Conservation (phyloP, 2,797 vertebrate species). For the Brachyrhaphis roseni region DNA sequence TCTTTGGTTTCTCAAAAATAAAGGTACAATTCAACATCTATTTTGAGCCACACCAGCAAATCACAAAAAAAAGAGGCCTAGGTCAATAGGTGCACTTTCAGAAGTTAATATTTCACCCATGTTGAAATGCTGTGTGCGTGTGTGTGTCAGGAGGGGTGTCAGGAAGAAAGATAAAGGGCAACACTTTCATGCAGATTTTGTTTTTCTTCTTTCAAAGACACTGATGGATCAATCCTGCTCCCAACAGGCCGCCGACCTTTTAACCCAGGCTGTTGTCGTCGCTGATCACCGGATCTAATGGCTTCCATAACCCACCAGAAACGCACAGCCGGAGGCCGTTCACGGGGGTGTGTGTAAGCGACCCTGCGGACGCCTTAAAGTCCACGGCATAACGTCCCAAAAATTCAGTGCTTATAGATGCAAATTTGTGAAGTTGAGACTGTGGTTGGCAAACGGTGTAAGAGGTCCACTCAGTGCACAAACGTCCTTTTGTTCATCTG, state of each 20-base stretch:
- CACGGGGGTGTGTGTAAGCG: background rate
- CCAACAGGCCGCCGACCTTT: slow-evolving; percentile 50
- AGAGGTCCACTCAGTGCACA: background rate
- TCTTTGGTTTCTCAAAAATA: background rate
- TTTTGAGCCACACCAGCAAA: background rate
- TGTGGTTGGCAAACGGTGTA: background rate
- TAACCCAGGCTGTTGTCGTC: slow-evolving; percentile 54
- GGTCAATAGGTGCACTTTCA: background rate
- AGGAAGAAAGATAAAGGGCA: slow-evolving; percentile 8
- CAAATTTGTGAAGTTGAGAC: background rate
- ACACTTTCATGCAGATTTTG: slow-evolving; percentile 3
- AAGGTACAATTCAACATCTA: background rate
- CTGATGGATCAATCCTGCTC: slow-evolving; percentile 67
- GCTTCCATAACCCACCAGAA: slow-evolving; percentile 62
- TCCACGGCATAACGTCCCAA: background rate
- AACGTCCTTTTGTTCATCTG: background rate
- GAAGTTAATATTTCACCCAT: slow-evolving; percentile 69
- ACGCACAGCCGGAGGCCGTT: slow-evolving; percentile 23
- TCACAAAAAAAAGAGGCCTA: background rate
- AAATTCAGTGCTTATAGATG: background rate
- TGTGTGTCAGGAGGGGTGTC: background rate
- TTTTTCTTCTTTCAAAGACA: slow-evolving; percentile 28
- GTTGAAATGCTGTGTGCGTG: slow-evolving; percentile 16
- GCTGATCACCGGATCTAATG: slow-evolving; percentile 62
- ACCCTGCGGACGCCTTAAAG: background rate